Conservation (phyloP, 2,888 invertebrate genomes). For the Mycogona germanica region DNA sequence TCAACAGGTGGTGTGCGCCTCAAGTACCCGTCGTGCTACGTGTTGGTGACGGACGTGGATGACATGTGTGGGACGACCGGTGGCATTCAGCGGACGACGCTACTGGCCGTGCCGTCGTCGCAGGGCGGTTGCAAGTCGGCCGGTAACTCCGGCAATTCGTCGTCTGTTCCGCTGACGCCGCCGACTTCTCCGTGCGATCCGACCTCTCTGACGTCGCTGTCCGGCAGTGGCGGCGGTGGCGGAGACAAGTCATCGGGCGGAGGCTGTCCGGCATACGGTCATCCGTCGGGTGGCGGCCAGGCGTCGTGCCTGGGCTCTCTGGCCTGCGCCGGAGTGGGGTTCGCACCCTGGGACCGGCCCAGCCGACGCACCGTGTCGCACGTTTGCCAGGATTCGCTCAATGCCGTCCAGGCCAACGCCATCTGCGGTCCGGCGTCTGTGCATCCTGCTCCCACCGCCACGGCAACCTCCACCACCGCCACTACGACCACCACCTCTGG, state of each 20-base stretch:
- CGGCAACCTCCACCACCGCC: neutral
- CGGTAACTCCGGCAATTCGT: neutral
- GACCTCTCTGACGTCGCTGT: slow-evolving; percentile 10
- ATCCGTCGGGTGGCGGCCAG: neutral
- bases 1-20: slow-evolving; percentile 73
- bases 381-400: slow-evolving; percentile 64
- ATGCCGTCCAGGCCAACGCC: no score
- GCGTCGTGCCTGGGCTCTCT: neutral
- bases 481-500: slow-evolving; percentile 14
- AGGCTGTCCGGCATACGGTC: slow-evolving; percentile 8
- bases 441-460: no score
- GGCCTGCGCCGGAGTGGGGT: neutral
- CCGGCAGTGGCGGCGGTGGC: no score
- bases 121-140: neutral
- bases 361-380: slow-evolving; percentile 28
- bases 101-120: slow-evolving; percentile 1
- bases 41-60: slow-evolving; percentile 78
- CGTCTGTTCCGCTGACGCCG: slow-evolving; percentile 27
- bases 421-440: slow-evolving; percentile 20
- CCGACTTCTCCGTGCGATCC: slow-evolving; percentile 31
- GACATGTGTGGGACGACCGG: slow-evolving; percentile 21
- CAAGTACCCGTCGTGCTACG: slow-evolving; percentile 92
- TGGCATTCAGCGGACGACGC: neutral
- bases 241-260: slow-evolving; percentile 4
- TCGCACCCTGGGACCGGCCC: slow-evolving; percentile 14